These are phyloP conservation scores for Philhelius pedissequus DNA, from an alignment of 2,888 invertebrate genomes.

Conservation along the genomic window DNA sequence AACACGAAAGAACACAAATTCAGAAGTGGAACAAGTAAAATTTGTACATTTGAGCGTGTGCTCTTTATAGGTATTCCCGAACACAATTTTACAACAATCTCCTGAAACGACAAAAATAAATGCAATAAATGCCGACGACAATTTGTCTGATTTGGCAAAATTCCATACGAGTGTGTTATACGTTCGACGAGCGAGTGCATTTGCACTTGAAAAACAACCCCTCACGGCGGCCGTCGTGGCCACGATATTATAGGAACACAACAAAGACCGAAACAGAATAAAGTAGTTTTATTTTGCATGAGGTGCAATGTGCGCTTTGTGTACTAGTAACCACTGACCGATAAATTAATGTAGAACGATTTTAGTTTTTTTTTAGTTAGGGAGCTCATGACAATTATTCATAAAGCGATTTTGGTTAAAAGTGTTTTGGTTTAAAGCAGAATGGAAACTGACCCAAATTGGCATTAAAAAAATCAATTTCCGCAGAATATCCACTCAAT, in stretches of 20 bases:
- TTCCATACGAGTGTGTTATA: neutral
- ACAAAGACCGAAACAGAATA: neutral
- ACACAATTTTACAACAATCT: neutral
- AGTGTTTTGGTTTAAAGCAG: no score
- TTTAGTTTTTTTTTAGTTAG: neutral
- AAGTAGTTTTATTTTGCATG: neutral
- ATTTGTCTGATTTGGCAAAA: conserved; percentile 1
- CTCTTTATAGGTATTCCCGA: neutral
- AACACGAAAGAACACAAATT: neutral
- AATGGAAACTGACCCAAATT: no score
- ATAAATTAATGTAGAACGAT: neutral
- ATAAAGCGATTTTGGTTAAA: neutral
- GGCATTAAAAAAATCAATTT: no score
- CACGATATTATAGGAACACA: neutral
- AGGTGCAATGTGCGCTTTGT: neutral
- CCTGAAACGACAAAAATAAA: neutral
- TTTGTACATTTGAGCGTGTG: neutral
- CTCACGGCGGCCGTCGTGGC: neutral
- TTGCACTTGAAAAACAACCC: neutral
- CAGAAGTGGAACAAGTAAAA: neutral
- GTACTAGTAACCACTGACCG: neutral
- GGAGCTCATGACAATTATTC: neutral
- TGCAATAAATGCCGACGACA: neutral
- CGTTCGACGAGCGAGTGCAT: neutral
- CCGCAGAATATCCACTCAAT: no score